phyloP scores from a whole-genome alignment of 64 coral and sea anemone genomes.

The Pachyseris speciosa region DNA sequence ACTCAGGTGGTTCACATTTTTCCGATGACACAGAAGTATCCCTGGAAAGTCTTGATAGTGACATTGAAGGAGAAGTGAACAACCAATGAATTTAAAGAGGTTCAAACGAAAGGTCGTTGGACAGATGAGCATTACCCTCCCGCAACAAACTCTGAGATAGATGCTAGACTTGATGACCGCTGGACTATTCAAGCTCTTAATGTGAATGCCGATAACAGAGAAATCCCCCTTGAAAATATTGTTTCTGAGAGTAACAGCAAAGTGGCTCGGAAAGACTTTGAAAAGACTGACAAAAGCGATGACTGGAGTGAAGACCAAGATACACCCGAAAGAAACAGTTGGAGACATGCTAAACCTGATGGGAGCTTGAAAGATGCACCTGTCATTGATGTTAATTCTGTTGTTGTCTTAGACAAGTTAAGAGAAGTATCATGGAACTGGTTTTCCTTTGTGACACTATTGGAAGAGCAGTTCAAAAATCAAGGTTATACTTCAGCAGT shows the following conservation, averaged over 20 bases:
- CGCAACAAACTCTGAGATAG: not conserved
- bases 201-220: not conserved
- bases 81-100: not conserved
- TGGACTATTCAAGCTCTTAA: not conserved
- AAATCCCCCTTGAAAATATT: not conserved
- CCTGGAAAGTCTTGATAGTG: conserved; percentile 8
- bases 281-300: not conserved
- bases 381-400: not conserved
- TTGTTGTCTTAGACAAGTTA: conserved; percentile 9
- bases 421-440: conserved; percentile 65
- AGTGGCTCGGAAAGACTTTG: not conserved
- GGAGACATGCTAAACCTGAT: not conserved
- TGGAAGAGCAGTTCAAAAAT: conserved; percentile 35
- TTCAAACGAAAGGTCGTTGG: not conserved
- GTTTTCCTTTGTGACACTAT: conserved; percentile 51
- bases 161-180: not conserved
- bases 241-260: not conserved
- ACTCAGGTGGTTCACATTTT: not conserved
- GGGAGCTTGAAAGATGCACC: not conserved
- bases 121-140: not conserved
- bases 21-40: conserved; percentile 12
- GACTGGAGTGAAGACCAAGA: not conserved
- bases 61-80: not conserved
- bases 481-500: conserved; percentile 38
- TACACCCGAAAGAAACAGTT: not conserved